Conservation (phyloP, 2,888 invertebrate species). For the Pardosa pseudoannulata region DNA sequence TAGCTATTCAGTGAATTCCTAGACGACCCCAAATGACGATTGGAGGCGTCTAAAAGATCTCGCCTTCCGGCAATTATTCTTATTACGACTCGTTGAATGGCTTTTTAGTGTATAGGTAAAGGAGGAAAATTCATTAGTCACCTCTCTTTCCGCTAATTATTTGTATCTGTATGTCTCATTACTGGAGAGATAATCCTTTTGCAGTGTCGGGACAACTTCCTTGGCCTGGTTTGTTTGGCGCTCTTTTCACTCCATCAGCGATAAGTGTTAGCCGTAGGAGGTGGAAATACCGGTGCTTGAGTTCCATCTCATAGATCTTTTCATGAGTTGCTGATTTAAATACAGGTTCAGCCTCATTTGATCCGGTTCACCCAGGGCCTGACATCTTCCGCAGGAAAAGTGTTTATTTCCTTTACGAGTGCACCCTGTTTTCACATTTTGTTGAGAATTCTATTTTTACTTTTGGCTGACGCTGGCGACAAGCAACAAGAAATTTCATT, state of each 20-base stretch:
- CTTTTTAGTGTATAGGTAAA: constrained; percentile 28
- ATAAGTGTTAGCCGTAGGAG: neutral
- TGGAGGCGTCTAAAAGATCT: constrained; percentile 27
- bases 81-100: constrained; percentile 19
- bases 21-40: neutral
- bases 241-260: neutral
- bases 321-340: too few species aligned
- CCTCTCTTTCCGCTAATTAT: constrained; percentile 37
- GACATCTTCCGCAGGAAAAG: too few species aligned
- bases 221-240: neutral
- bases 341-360: too few species aligned
- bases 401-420: too few species aligned
- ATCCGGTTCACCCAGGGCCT: too few species aligned
- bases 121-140: constrained; percentile 27
- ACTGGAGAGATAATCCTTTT: neutral
- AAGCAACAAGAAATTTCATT: too few species aligned
- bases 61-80: constrained; percentile 19
- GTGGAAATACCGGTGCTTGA: neutral
- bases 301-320: neutral
- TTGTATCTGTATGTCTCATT: neutral
- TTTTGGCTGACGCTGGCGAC: too few species aligned
- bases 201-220: neutral
- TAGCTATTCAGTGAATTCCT: too few species aligned
- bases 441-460: too few species aligned
- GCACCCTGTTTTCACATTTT: too few species aligned